Base-by-base conservation (phyloP, 2,797 vertebrate species). In the Sparus aurata region DNA sequence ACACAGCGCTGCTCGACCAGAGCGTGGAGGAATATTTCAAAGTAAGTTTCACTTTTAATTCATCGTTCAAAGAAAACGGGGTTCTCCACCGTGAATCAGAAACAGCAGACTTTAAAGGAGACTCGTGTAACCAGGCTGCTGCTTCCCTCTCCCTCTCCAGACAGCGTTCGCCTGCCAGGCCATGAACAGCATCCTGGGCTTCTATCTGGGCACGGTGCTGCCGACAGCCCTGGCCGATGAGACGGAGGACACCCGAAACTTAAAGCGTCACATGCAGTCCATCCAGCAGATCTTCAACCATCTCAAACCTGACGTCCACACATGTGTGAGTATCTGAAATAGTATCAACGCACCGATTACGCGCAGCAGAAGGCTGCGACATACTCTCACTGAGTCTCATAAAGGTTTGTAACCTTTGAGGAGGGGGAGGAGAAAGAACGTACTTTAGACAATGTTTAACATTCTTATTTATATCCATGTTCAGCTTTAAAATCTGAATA, bases 201-300 rank as follows among this genome's bases (percentile, higher is more conserved):
- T 99, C 87, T 99, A 99, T 90, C 89, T 93, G 88, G 89, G 87
- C 0, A 95, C 96, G 1, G 97, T 99, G 12, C 92, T 99, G 69
- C 97, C 97, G 0, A 82, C 86, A 0, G 98, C 97, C 1, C 75
- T 90, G 47, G 63, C 90, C 27, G 90, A 10, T 1, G 74, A 87
- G 30, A 86, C 73, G 0, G 77, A 85, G 2, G 88, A 77, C 0
- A 87, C 61, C 69, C 65, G 3, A 0, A 1, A 49, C 3, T 68
- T 96, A 43, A 93, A 87, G 75, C 68, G 82, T 1, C 88, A 94
- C 0, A 80, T 99, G 87, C 89, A 88, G 54, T 95, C 94, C 18
- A 96, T 99, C 20, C 95, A 95, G 63, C 89, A 90, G 23, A 95
- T 96, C 59, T 96, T 99, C 78, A 73, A 93, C 65, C 79, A 82